Evolutionary conservation across 1,140 invertebrate genomes (phyloP), one percentile per base, ranked within the genome.

Genomic region (Telenomus remus): DNA sequence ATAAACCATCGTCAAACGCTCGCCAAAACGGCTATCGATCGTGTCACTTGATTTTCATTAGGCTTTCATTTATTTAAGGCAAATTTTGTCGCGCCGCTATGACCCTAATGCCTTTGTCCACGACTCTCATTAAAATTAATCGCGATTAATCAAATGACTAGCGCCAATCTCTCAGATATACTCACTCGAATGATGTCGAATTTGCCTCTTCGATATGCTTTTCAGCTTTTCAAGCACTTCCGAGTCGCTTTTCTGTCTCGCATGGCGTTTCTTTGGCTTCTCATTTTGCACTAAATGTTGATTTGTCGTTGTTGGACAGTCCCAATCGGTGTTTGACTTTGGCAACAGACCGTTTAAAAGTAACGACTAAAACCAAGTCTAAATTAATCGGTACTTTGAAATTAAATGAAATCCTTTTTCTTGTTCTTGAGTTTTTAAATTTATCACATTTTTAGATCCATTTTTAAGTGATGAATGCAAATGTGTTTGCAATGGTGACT

Each of bases 111-210:
- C 57, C n/a, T n/a, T n/a, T n/a, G 47, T 44, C 14, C 8, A 27
- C 53, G n/a, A 44, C 12, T 44, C 55, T 66, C 64, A 59, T 68
- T 68, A 59, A 48, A 68, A 68, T 68, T 53, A 68, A 33, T 59
- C 55, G 13, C 44, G 53, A 66, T 56, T 56, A 57, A 57, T 48
- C n/a, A 16, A 65, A 43, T 48, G 51, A 64, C 12, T 55, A 48
- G 53, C 27, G 19, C 14, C 16, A 27, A 27, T 27, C 19, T 27
- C 19, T 27, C 19, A n/a, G 2, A 8, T 44, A 44, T 16, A 46
- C 64, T 68, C 14, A 53, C 64, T 53, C 42, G 39, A 47, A 49
- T 57, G 37, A 37, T 51, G 47, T 27, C 53, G 53, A 57, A 51
- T 53, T 59, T 68, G 48, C 34, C 53, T 68, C 42, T 53, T 68